These are phyloP conservation scores for Willisornis vidua DNA, from an alignment of 2,113 vertebrate species.

Conservation along the genomic window DNA sequence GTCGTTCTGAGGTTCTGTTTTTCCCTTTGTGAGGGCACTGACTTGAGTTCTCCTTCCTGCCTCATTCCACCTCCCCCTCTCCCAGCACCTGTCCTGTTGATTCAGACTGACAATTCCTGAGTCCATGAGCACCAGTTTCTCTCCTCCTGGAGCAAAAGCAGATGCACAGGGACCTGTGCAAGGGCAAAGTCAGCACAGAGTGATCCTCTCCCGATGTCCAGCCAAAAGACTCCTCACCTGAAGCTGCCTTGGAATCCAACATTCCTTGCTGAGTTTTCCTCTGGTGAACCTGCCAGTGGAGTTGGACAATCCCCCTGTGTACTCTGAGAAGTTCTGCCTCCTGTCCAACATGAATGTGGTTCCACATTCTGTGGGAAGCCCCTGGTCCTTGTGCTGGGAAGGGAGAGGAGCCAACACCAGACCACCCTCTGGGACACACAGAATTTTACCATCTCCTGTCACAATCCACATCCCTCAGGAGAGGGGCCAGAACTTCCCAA, in stretches of 20 bases:
- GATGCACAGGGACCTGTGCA: neutral
- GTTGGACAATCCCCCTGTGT: neutral
- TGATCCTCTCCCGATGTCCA: neutral
- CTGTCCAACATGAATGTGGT: rapidly evolving
- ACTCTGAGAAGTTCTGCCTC: neutral
- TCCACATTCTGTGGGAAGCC: neutral
- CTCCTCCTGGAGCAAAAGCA: neutral
- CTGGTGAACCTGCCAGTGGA: rapidly evolving
- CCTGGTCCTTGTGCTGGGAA: neutral
- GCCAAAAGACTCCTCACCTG: neutral
- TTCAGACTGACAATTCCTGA: neutral
- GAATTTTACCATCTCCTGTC: neutral
- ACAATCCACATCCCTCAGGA: neutral
- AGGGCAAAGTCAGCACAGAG: neutral
- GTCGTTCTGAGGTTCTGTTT: neutral
- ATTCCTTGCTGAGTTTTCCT: neutral
- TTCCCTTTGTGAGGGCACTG: neutral
- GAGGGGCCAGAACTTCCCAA: neutral
- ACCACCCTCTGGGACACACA: rapidly evolving
- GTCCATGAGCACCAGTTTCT: neutral
- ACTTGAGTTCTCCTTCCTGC: neutral
- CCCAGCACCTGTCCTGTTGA: neutral
- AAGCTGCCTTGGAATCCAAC: neutral
- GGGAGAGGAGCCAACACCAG: neutral
- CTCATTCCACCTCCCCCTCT: neutral